These are phyloP conservation scores for Tetranychus piercei DNA, from an alignment of 2,888 invertebrate species.

Conservation along the genomic window DNA sequence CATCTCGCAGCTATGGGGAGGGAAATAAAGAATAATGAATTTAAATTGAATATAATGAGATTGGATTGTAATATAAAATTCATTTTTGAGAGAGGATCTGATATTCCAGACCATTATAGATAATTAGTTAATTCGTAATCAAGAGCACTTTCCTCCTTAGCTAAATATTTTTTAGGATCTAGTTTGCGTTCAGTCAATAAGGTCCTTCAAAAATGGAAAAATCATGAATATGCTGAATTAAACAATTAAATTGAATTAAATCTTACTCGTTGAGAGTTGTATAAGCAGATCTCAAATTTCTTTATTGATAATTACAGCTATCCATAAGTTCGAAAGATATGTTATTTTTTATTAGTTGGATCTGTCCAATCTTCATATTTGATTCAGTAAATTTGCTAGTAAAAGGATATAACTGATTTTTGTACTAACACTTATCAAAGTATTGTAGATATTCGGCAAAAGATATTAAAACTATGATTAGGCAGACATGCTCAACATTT, in stretches of 20 bases:
- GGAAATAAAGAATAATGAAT: constrained; percentile 14
- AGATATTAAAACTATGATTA: too few species aligned
- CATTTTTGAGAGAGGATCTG: constrained; percentile 59
- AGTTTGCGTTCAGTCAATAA: constrained; percentile 50
- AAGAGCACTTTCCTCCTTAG: constrained; percentile 43
- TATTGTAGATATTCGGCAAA: too few species aligned
- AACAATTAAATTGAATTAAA: background rate
- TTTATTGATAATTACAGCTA: constrained; percentile 79
- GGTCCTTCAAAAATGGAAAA: constrained; percentile 41
- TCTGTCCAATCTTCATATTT: constrained; percentile 49
- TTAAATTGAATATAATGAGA: constrained; percentile 13
- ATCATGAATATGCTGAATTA: too few species aligned
- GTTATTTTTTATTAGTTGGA: constrained; percentile 66
- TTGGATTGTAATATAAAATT: background rate
- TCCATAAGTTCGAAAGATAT: constrained; percentile 49
- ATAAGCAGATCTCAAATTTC: constrained; percentile 66
- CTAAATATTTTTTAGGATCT: constrained; percentile 36
- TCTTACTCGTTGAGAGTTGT: constrained; percentile 65
- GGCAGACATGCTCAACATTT: too few species aligned
- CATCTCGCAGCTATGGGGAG: too few species aligned
- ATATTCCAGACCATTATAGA: constrained; percentile 67
- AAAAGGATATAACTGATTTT: too few species aligned
- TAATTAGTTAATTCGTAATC: constrained; percentile 43
- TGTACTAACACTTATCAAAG: too few species aligned
- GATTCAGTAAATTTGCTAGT: constrained; percentile 58